A percentile compares a stretch with the other conserved stretches of the same genome.
Conservation (phyloP, 2,113 vertebrate genomes). For the Malurus cyaneus region DNA sequence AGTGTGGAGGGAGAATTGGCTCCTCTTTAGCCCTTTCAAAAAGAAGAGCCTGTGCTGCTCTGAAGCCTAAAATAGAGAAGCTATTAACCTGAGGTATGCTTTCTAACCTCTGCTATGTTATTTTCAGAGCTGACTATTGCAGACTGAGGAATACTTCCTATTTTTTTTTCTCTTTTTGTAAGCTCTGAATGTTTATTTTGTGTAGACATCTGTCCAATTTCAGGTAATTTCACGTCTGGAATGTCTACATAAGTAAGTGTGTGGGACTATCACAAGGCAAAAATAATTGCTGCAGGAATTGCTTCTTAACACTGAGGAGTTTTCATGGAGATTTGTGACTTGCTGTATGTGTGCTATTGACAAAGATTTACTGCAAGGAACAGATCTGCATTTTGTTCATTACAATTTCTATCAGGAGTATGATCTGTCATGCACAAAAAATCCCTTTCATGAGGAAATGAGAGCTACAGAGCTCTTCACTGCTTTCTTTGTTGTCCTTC, state of each 20-base stretch:
- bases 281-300: neutral
- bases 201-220: neutral
- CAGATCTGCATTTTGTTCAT: neutral
- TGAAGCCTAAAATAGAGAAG: neutral
- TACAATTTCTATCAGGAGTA: neutral
- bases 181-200: neutral
- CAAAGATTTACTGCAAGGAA: neutral
- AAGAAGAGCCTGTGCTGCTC: neutral
- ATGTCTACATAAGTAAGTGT: neutral
- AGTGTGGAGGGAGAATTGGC: neutral
- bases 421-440: neutral
- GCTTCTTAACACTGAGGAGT: neutral
- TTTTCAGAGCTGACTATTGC: neutral
- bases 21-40: neutral
- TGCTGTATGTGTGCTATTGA: neutral
- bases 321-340: neutral
- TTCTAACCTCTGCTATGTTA: neutral
- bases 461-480: neutral
- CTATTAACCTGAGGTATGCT: neutral
- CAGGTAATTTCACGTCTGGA: conserved; percentile 29
- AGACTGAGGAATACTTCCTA: neutral
- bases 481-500: neutral
- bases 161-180: neutral
- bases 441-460: neutral
- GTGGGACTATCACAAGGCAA: neutral